Conservation (phyloP, 2,888 invertebrate genomes). For the Tetranychus piercei region DNA sequence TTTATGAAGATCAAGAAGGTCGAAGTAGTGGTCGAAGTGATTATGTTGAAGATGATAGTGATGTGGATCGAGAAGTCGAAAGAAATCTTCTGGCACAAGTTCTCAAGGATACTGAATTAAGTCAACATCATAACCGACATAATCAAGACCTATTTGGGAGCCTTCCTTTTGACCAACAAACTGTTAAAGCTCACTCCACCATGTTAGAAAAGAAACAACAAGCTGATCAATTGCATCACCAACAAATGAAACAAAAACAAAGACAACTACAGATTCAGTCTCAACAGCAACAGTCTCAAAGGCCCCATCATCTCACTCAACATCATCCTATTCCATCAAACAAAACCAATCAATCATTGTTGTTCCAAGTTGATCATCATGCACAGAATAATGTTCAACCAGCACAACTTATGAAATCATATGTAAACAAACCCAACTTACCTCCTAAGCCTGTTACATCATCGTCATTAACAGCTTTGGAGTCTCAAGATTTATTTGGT, state of each 20-base stretch:
- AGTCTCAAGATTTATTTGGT: conserved; percentile 21
- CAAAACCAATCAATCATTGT: not conserved
- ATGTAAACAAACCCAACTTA: not conserved
- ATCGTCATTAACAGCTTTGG: not conserved
- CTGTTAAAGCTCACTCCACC: not conserved
- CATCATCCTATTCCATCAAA: not conserved
- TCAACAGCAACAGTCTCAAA: not conserved
- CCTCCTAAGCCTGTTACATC: conserved; percentile 1
- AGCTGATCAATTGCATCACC: not conserved
- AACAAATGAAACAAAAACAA: not conserved
- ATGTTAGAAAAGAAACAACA: not conserved
- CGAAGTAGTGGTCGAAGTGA: conserved; percentile 4
- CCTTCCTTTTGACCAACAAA: conserved; percentile 15
- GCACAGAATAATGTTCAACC: not conserved
- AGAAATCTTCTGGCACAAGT: conserved; percentile 19
- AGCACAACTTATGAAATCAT: not conserved
- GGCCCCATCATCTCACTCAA: not conserved
- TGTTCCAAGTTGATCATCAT: not conserved
- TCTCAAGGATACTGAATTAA: conserved; percentile 12
- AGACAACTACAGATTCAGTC: not conserved
- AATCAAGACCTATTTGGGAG: conserved; percentile 12
- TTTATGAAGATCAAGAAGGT: not conserved
- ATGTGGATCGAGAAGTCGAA: conserved; percentile 19
- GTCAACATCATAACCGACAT: not conserved
- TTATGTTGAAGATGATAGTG: conserved; percentile 12